Evolutionary conservation across 2,888 invertebrate genomes (phyloP).

Genomic region (Zelleria hepariella): DNA sequence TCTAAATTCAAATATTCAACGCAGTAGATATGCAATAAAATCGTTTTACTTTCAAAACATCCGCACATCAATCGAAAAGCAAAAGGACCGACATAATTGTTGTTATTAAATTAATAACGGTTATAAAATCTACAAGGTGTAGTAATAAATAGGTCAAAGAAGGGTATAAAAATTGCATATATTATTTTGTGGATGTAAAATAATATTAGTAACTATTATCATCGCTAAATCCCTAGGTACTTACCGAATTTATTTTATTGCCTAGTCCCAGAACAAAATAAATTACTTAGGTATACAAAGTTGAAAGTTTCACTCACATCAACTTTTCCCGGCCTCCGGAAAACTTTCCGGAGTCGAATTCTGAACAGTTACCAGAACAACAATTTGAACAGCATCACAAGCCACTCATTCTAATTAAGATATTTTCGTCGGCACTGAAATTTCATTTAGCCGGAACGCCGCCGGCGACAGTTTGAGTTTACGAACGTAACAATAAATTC

Average conservation of each 20-base stretch:
- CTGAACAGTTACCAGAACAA: conserved; percentile 26
- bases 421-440: conserved; percentile 25
- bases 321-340: conserved; percentile 21
- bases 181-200: no score
- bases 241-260: no score
- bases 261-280: not conserved
- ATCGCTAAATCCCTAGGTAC: no score
- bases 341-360: conserved; percentile 22
- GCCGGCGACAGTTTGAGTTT: conserved; percentile 19
- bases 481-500: conserved; percentile 35
- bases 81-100: not conserved
- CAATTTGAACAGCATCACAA: conserved; percentile 8
- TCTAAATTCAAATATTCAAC: not conserved
- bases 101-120: not conserved
- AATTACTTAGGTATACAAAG: not conserved
- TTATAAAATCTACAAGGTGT: not conserved
- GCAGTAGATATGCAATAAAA: not conserved
- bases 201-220: no score
- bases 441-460: conserved; percentile 11
- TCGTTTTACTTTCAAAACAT: not conserved
- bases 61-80: not conserved
- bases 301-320: not conserved
- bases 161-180: not conserved
- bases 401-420: conserved; percentile 22
- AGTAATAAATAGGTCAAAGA: not conserved